Base-by-base conservation (phyloP, 2,113 vertebrate species). In the Struthio camelus region DNA sequence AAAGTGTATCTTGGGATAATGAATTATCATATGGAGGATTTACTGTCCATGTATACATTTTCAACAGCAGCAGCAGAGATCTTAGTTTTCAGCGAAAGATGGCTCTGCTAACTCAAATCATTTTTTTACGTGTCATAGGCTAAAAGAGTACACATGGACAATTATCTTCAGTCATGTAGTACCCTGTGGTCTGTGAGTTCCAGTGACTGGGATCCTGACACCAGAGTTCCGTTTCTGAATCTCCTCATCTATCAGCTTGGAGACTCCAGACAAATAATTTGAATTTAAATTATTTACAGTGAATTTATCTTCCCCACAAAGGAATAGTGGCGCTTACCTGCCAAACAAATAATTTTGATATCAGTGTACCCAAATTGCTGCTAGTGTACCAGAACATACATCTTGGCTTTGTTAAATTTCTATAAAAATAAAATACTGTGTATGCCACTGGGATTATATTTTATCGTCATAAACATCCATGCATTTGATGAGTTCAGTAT, bases 11-110 rank as follows among this genome's bases (percentile, higher is more conserved):
- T 51, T 54, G 56, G 5, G 23, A 16, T 2, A 17, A 24, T 11
- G 54, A 87, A 62, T 10, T 11, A 12, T 9, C 20, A 25, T 1
- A 2, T 23, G 18, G 77, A 34, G 25, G 14, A 70, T 38, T 11
- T 67, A 71, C 51, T 46, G 17, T 6, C 30, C 64, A 23, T 0
- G 0, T 36, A 40, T 18, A 11, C 0, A 3, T 10, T n/a, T 72
- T 18, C 67, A 67, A 34, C 54, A 54, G 36, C 25, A 40, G 62
- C 72, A 80, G 54, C 9, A 73, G 19, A 46, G 22, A 86, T 8
- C 40, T 64, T 6, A 16, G 36, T 17, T 65, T 73, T 59, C 75
- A 53, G 22, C 3, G 6, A 15, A 20, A 76, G 11, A 7, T 28
- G 25, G 42, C 48, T 78, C 53, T 34, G 50, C 40, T 80, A 61